Percentiles rank a stretch among this genome's conserved stretches.
phyloP scores from a whole-genome alignment of 2,113 vertebrate genomes.

The Syngnathus scovelli region DNA sequence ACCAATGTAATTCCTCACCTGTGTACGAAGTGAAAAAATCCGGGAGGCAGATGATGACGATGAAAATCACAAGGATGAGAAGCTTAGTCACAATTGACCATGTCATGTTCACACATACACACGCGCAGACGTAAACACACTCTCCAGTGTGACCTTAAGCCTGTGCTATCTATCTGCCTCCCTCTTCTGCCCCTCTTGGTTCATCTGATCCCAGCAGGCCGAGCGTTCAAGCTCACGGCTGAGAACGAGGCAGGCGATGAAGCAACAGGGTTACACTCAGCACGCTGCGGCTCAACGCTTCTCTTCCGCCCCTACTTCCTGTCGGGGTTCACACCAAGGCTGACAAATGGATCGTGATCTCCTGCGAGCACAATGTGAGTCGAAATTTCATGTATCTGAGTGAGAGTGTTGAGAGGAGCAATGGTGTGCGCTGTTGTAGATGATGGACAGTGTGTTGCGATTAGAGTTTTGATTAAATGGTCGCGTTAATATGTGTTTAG shows the following conservation, averaged over 20 bases:
- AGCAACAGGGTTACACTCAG: not conserved
- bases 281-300: constrained; percentile 2
- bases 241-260: not conserved
- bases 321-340: constrained; percentile 41
- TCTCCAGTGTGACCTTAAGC: not conserved
- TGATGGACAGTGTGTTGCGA: not conserved
- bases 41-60: constrained; percentile 81
- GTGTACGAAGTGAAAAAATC: constrained; percentile 78
- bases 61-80: constrained; percentile 68
- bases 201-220: not conserved
- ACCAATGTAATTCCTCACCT: constrained; percentile 62
- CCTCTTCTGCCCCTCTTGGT: constrained; percentile 1
- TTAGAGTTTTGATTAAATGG: too few relatives aligned
- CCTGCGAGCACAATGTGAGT: constrained; percentile 39
- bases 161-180: constrained; percentile 13
- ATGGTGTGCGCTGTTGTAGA: not conserved
- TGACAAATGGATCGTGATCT: constrained; percentile 21
- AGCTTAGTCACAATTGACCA: constrained; percentile 72
- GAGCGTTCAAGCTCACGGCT: constrained; percentile 2
- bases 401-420: not conserved
- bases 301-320: constrained; percentile 67
- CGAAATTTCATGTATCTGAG: not conserved
- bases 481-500: too few relatives aligned
- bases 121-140: not conserved
- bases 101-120: constrained; percentile 62